Evolutionary conservation across 2,888 invertebrate genomes (phyloP).

Genomic region (Dinocampus coccinellae): DNA sequence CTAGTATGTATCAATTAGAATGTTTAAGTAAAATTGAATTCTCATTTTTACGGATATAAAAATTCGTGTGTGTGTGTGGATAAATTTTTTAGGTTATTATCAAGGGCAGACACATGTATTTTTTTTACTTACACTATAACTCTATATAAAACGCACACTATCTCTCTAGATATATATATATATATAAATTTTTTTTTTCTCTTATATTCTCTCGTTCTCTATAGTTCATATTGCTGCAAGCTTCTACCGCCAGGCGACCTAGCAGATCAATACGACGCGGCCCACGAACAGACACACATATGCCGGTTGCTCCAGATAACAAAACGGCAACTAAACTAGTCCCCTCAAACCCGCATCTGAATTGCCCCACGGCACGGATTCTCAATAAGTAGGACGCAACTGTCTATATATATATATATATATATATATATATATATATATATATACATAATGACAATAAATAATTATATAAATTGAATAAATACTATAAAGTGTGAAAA

Average conservation of each 20-base stretch:
- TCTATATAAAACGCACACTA: background rate
- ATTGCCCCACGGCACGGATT: background rate
- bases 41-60: too few relatives aligned
- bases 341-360: background rate
- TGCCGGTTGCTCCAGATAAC: slow-evolving; percentile 59
- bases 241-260: slow-evolving; percentile 59
- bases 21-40: too few relatives aligned
- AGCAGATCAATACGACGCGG: slow-evolving; percentile 66
- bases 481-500: background rate
- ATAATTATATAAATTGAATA: slow-evolving; percentile 1
- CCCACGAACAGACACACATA: slow-evolving; percentile 38
- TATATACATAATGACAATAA: too few relatives aligned
- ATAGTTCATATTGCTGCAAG: background rate
- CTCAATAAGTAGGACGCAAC: background rate
- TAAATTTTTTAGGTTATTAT: background rate
- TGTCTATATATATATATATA: slow-evolving; percentile 1
- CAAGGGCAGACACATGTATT: background rate
- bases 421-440: too few relatives aligned
- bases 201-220: background rate
- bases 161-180: background rate
- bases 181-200: background rate
- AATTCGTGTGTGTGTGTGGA: background rate
- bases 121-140: background rate
- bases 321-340: slow-evolving; percentile 36
- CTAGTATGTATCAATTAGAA: too few relatives aligned